These are phyloP conservation scores for Lophius piscatorius DNA, from an alignment of 2,113 vertebrate species.

Conservation along the genomic window DNA sequence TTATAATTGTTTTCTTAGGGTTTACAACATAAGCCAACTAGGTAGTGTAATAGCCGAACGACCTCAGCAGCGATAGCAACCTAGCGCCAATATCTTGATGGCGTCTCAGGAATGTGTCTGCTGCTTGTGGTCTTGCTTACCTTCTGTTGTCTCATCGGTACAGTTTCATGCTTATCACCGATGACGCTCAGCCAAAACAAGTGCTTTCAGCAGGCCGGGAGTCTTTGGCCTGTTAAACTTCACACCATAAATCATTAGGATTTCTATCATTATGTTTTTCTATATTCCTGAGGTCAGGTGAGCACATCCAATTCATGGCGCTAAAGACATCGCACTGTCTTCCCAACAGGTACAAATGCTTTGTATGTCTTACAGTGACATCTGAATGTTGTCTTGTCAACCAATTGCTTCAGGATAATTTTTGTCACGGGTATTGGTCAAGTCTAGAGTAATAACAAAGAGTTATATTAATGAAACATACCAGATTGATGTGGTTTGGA, in stretches of 20 bases:
- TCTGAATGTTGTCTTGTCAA: background rate
- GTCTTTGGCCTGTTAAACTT: constrained; percentile 17
- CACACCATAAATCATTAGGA: background rate
- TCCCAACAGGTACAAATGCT: constrained; percentile 50
- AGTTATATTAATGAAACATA: too few relatives aligned
- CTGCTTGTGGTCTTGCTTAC: background rate
- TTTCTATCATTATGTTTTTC: background rate
- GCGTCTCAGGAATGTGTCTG: background rate
- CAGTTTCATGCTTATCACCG: background rate
- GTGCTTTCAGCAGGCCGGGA: constrained; percentile 13
- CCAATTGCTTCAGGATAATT: background rate
- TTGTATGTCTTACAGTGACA: background rate
- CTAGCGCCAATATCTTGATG: constrained; percentile 2
- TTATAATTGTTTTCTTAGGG: background rate
- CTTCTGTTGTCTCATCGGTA: constrained; percentile 29
- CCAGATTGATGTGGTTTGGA: too few relatives aligned
- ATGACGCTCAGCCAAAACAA: constrained; percentile 1
- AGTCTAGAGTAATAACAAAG: too few relatives aligned
- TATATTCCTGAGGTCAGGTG: background rate
- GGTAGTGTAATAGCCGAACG: background rate
- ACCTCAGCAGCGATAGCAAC: constrained; percentile 17
- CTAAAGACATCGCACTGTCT: background rate
- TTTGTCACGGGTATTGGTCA: too few relatives aligned
- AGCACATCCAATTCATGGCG: background rate
- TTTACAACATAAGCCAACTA: constrained; percentile 7